phyloP scores from a whole-genome alignment of 2,113 vertebrate species.

The Chiloscyllium plagiosum region DNA sequence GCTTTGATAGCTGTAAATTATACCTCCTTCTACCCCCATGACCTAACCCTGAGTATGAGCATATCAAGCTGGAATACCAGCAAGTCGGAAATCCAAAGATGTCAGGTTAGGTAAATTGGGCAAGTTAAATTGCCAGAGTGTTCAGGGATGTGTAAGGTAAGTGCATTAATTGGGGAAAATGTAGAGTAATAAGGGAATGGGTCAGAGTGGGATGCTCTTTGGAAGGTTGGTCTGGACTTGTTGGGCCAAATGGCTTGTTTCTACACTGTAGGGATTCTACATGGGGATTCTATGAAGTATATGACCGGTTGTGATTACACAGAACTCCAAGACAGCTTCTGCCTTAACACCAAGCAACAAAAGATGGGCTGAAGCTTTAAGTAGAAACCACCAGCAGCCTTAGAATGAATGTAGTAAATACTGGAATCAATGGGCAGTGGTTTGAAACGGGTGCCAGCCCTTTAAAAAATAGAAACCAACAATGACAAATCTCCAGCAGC shows the following conservation, averaged over 20 bases:
- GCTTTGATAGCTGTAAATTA: background rate
- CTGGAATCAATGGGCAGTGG: background rate
- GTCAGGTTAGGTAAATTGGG: too few species aligned
- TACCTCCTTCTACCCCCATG: background rate
- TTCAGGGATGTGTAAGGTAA: too few species aligned
- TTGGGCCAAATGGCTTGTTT: too few species aligned
- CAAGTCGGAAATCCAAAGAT: background rate
- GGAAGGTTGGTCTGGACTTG: too few species aligned
- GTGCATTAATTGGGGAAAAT: too few species aligned
- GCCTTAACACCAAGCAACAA: background rate
- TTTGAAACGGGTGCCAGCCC: background rate
- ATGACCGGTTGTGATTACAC: background rate
- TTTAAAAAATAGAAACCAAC: background rate
- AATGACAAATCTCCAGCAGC: background rate
- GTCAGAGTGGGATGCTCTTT: too few species aligned
- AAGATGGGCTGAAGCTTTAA: background rate
- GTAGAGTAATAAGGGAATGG: too few species aligned
- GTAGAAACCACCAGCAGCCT: background rate
- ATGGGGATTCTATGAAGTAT: too few species aligned
- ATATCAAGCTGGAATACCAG: background rate
- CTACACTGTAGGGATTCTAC: too few species aligned
- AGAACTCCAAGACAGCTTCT: background rate
- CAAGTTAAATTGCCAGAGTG: too few species aligned
- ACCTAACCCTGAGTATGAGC: too few species aligned
- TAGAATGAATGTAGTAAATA: background rate